A percentile compares a stretch with the other conserved stretches of the same genome.
Evolutionary conservation across 2,888 invertebrate genomes (phyloP).

Genomic region (Phaedon cochleariae): DNA sequence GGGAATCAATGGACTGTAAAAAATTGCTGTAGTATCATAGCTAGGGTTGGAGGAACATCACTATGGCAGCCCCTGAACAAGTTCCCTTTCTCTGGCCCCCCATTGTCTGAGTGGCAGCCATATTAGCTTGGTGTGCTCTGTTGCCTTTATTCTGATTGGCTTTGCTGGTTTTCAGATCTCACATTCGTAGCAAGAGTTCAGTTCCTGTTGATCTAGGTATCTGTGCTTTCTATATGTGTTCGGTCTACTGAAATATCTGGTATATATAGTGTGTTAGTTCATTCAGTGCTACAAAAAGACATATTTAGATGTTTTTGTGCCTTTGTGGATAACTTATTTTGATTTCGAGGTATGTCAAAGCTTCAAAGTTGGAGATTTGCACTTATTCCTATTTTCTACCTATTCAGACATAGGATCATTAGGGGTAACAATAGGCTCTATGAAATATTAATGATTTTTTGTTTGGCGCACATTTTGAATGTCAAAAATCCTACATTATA

Average conservation of each 20-base stretch:
- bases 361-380: conserved; percentile 29
- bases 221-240: conserved; percentile 48
- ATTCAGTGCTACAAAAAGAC: conserved; percentile 48
- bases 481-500: conserved; percentile 62
- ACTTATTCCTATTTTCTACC: conserved; percentile 37
- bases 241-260: conserved; percentile 52
- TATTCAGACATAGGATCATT: conserved; percentile 53
- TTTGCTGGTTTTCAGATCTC: conserved; percentile 61
- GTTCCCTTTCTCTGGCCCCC: conserved; percentile 62
- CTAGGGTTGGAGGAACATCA: conserved; percentile 55
- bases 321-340: conserved; percentile 35
- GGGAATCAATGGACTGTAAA: conserved; percentile 7
- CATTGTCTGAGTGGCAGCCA: conserved; percentile 64
- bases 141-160: conserved; percentile 63
- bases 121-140: conserved; percentile 63
- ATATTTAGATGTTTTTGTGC: conserved; percentile 38
- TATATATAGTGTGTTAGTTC: conserved; percentile 49
- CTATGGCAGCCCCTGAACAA: conserved; percentile 53
- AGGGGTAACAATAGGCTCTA: conserved; percentile 60
- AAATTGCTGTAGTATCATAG: conserved; percentile 52
- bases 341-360: conserved; percentile 37
- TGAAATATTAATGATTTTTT: conserved; percentile 66
- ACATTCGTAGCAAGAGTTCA: conserved; percentile 55
- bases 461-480: conserved; percentile 59
- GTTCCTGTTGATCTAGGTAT: conserved; percentile 45